A percentile compares a stretch with the other conserved stretches of the same genome.
Conservation (phyloP, 2,797 vertebrate species). For the Cheirogaleus major region DNA sequence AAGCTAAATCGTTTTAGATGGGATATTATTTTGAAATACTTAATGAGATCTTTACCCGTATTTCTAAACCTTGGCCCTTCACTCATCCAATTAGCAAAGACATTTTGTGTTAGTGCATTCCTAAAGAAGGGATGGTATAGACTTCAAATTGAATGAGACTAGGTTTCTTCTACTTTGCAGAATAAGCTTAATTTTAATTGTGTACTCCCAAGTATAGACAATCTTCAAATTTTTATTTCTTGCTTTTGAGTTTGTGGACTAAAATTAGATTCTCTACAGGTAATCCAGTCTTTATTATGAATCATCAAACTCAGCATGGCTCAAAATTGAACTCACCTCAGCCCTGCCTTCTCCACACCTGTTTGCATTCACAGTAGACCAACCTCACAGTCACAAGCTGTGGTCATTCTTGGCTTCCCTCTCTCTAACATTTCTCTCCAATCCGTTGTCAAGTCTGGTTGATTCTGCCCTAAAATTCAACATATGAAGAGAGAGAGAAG, state of each 20-base stretch:
- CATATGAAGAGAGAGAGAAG: not conserved
- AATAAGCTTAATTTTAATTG: slow-evolving; percentile 38
- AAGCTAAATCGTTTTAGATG: not conserved
- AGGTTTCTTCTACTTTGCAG: not conserved
- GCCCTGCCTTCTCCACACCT: not conserved
- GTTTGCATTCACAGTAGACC: not conserved
- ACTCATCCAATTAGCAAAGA: not conserved
- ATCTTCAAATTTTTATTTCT: not conserved
- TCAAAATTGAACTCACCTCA: not conserved
- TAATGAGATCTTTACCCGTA: not conserved
- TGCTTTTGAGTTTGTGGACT: not conserved
- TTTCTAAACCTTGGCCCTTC: not conserved
- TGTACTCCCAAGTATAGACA: not conserved
- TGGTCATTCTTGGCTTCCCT: not conserved
- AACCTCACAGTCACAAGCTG: not conserved
- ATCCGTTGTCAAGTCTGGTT: not conserved
- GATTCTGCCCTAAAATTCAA: not conserved
- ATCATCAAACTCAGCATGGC: not conserved
- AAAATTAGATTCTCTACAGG: not conserved
- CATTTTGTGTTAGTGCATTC: not conserved
- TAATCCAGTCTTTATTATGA: not conserved
- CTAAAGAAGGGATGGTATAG: not conserved
- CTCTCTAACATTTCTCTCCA: not conserved
- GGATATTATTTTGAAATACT: not conserved
- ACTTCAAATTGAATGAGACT: not conserved